A percentile compares a stretch with the other conserved stretches of the same genome.
These are phyloP conservation scores for Drosophila fuyamai DNA, from an alignment of 1,140 invertebrate genomes.

Conservation along the genomic window DNA sequence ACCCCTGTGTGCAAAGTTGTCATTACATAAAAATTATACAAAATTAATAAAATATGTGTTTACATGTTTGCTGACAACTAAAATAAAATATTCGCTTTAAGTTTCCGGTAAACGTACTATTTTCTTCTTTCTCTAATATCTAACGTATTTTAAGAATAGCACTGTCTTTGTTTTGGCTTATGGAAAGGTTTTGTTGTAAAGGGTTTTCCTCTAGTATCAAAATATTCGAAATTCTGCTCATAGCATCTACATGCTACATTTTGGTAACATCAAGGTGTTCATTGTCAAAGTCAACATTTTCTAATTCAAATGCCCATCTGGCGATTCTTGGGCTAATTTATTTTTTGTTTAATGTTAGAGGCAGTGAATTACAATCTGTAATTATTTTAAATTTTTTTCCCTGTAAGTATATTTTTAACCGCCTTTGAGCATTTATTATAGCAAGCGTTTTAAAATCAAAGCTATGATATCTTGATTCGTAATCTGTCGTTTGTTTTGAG, in stretches of 20 bases:
- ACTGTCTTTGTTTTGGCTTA: background rate
- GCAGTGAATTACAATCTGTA: no score
- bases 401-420: slow-evolving; percentile 2
- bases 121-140: background rate
- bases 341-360: background rate
- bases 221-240: background rate
- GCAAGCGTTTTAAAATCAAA: background rate
- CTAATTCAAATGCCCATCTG: background rate
- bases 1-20: no score
- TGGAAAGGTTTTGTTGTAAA: slow-evolving; percentile 1
- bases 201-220: background rate
- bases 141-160: background rate
- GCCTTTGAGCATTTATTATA: no score
- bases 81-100: no score
- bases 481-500: slow-evolving; percentile 1
- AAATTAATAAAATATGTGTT: no score
- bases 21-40: no score
- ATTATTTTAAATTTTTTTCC: background rate
- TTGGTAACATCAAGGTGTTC: background rate
- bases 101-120: background rate
- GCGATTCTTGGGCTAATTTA: background rate
- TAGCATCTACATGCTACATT: background rate
- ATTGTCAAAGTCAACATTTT: background rate
- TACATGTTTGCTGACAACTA: no score
- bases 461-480: slow-evolving; percentile 1